phyloP scores from a whole-genome alignment of 2,888 invertebrate species.

The Phengaris arion region DNA sequence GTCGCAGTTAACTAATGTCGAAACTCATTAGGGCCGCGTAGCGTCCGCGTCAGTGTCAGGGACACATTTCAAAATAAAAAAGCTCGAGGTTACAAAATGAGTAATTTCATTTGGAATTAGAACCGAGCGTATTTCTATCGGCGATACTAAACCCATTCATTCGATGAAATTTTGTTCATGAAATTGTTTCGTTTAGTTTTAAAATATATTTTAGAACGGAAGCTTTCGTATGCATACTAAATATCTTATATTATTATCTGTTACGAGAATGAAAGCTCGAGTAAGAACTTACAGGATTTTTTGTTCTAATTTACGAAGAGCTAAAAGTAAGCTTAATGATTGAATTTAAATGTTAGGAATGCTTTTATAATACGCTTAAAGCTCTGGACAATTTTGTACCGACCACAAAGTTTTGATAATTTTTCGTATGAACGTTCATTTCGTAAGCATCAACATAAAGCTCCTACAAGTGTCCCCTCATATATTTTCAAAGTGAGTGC shows the following conservation, averaged over 20 bases:
- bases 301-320: too few species aligned
- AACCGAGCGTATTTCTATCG: conserved; percentile 42
- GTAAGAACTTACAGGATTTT: too few species aligned
- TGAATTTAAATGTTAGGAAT: too few species aligned
- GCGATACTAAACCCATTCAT: background rate
- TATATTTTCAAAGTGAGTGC: conserved; percentile 19
- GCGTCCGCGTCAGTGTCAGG: conserved; percentile 76
- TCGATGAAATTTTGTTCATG: conserved; percentile 47
- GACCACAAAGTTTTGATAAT: too few species aligned
- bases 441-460: background rate
- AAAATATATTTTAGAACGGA: too few species aligned
- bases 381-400: too few species aligned
- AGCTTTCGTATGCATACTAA: too few species aligned
- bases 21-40: conserved; percentile 75
- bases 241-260: too few species aligned
- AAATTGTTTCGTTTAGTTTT: background rate
- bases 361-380: too few species aligned
- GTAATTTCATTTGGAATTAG: conserved; percentile 59
- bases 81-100: conserved; percentile 44
- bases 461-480: conserved; percentile 9
- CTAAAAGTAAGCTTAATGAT: too few species aligned
- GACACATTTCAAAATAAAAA: conserved; percentile 72
- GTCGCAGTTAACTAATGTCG: conserved; percentile 69
- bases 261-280: too few species aligned
- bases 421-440: too few species aligned